phyloP scores from a whole-genome alignment of 2,797 vertebrate species.

The Enteromius argenteus region DNA sequence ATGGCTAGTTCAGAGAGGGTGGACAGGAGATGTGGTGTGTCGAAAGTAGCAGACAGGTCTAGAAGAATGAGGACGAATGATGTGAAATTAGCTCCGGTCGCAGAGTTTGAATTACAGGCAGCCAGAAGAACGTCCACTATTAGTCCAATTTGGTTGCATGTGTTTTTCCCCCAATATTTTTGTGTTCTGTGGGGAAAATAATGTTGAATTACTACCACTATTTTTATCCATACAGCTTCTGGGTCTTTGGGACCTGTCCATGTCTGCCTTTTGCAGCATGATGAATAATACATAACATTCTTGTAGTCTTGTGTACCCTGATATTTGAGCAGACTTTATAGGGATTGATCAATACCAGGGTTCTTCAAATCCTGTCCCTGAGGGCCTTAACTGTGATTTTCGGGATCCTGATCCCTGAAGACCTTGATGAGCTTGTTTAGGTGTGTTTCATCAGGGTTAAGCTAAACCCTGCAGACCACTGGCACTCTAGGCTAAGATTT shows the following conservation, averaged over 20 bases:
- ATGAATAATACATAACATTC: neutral
- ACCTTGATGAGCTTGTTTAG: neutral
- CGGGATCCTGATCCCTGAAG: neutral
- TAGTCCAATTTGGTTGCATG: neutral
- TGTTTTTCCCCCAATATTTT: neutral
- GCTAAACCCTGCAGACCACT: neutral
- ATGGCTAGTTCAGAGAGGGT: neutral
- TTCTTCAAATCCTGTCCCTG: no score
- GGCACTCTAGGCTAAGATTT: neutral
- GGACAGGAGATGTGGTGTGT: neutral
- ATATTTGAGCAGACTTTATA: neutral
- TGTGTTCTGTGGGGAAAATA: neutral
- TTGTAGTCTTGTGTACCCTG: neutral
- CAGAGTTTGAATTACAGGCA: neutral
- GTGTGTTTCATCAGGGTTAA: neutral
- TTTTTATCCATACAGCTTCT: neutral
- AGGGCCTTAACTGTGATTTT: no score
- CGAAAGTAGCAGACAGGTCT: neutral
- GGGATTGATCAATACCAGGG: no score
- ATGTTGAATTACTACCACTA: neutral
- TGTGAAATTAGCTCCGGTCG: neutral
- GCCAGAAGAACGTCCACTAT: neutral
- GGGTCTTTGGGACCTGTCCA: neutral
- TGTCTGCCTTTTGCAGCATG: neutral
- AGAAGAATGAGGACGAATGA: neutral